A percentile compares a stretch with the other conserved stretches of the same genome.
phyloP scores from a whole-genome alignment of 2,797 vertebrate genomes.

The Sebastolobus altivelis region DNA sequence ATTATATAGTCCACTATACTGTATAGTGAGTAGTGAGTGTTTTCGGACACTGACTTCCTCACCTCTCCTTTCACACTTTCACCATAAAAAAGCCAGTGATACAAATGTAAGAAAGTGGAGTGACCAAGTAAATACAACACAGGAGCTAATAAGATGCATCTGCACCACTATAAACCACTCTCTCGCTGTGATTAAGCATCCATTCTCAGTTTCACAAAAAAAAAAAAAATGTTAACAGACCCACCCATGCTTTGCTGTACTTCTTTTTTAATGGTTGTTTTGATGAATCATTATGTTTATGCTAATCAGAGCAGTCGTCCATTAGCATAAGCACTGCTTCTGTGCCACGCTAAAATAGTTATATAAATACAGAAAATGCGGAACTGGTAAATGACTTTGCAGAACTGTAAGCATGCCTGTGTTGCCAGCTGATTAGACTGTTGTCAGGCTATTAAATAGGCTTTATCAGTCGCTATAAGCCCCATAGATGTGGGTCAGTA shows the following conservation, averaged over 20 bases:
- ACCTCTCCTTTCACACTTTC: neutral
- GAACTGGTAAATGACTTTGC: neutral
- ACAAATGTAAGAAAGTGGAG: neutral
- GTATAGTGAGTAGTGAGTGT: no score
- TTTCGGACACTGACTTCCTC: neutral
- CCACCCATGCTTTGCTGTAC: neutral
- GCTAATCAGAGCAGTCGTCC: constrained; percentile 16
- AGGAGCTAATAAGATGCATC: neutral
- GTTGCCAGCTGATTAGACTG: no score
- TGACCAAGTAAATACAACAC: neutral
- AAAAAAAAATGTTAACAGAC: neutral
- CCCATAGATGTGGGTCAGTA: no score
- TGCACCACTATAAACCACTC: neutral
- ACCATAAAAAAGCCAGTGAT: neutral
- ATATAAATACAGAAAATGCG: neutral
- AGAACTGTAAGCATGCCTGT: neutral
- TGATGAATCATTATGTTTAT: constrained; percentile 37
- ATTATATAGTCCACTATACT: no score
- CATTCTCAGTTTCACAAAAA: neutral
- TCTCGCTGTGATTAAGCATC: neutral
- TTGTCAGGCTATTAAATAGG: no score
- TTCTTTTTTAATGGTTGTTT: constrained; percentile 22
- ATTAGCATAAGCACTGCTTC: constrained; percentile 22
- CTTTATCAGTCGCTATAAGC: no score
- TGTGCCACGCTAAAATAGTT: constrained; percentile 3